Base-by-base conservation (phyloP, 2,113 vertebrate genomes). In the Heterotis niloticus region DNA sequence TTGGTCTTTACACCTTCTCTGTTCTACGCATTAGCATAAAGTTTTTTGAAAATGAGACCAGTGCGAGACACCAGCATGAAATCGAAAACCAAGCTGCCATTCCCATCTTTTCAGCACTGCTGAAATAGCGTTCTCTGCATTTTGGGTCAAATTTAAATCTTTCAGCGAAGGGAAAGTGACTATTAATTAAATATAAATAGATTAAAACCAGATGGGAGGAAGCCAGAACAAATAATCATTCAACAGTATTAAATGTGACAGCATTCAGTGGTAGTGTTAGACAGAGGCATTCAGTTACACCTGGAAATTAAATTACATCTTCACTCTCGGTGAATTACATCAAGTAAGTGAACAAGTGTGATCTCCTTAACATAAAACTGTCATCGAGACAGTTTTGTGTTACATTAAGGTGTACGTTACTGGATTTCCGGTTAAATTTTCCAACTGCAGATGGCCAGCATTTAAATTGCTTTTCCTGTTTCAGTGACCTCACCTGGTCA, bases 391-490 rank as follows among this genome's bases (percentile, higher is more conserved):
- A 74, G 34, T 54, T n/a, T 74, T 74, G 57, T 57, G 71, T 74
- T 23, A 74, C 20, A 59, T 24, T 74, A 57, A 74, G 71, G 52
- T 57, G 71, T 57, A 74, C 71, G 16, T 51, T 24, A 54, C 52
- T 74, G 26, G 54, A 59, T 57, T 26, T 57, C 71, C 71, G 71
- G 71, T 73, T 73, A 73, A 73, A 54, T n/a, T 14, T n/a, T n/a
- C 34, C 34, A 44, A 44, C 34, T 44, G 34, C 34, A 44, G 34
- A 44, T 44, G 34, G 71, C 57, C 71, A 74, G 71, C 71, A 74
- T 54, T 44, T 44, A 7, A 44, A 4, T 7, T 44, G 34, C 7
- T 44, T 44, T 44, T 44, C 26, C 20, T 59, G 54, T 54, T 54
- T 51, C 52, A n/a, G 56, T 57, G n/a, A 57, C 71, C 69, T 72